phyloP scores from a whole-genome alignment of 23 tunicate species.

The Botrylloides violaceus region DNA sequence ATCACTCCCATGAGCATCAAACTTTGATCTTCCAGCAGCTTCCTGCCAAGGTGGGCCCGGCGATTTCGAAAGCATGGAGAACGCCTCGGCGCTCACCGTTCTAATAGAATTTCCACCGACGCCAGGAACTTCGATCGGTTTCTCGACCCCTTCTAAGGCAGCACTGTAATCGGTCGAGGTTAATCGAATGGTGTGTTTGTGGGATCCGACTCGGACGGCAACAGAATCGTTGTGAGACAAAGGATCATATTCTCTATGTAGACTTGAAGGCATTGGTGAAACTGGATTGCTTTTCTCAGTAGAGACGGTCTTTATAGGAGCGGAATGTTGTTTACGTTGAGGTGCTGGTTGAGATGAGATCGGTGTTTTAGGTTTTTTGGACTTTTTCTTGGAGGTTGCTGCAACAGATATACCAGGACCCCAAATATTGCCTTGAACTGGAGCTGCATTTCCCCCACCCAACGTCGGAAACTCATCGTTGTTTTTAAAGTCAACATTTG shows the following conservation, averaged over 20 bases:
- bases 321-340: not conserved
- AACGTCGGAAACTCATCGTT: conserved; percentile 15
- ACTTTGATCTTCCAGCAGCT: not conserved
- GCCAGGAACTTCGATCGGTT: conserved; percentile 25
- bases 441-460: not conserved
- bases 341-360: not conserved
- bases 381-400: not conserved
- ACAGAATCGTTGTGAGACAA: conserved; percentile 2
- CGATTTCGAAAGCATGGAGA: conserved; percentile 8
- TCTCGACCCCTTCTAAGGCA: not conserved
- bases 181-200: conserved; percentile 3
- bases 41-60: not conserved
- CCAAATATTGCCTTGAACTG: not conserved
- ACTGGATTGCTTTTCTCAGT: not conserved
- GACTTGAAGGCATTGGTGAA: not conserved
- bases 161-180: conserved; percentile 1
- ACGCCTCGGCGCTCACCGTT: conserved; percentile 14
- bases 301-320: not conserved
- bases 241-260: not conserved
- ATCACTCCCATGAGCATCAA: not conserved
- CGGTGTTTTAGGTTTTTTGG: conserved; percentile 6
- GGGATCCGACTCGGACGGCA: conserved; percentile 8
- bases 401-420: not conserved
- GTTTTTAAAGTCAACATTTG: not conserved
- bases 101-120: not conserved